These are phyloP conservation scores for Acrocyrtus sp. DNA, from an alignment of 2,888 invertebrate genomes.

Conservation along the genomic window DNA sequence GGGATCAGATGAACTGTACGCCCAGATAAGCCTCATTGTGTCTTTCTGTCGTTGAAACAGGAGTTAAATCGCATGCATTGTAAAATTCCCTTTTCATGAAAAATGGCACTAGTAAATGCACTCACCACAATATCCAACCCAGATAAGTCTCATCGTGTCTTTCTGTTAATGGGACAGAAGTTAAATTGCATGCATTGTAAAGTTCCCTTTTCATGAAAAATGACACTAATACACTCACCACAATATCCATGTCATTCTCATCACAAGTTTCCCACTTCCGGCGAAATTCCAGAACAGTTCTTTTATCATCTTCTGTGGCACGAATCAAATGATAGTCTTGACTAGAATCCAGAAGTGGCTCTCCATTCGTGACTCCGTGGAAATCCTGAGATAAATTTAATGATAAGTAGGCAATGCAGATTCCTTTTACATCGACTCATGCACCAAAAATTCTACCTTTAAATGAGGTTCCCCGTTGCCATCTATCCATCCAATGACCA, in stretches of 20 bases:
- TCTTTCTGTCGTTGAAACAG: conserved; percentile 68
- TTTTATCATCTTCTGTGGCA: conserved; percentile 64
- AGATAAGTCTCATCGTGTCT: conserved; percentile 83
- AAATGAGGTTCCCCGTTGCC: conserved; percentile 64
- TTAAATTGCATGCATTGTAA: neutral
- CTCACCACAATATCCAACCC: conserved; percentile 69
- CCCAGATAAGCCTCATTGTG: conserved; percentile 85
- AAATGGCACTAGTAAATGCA: too few relatives aligned
- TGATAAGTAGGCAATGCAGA: too few relatives aligned
- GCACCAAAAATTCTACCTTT: too few relatives aligned
- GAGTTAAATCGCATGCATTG: too few relatives aligned
- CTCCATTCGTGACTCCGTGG: conserved; percentile 51
- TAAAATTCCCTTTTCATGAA: neutral
- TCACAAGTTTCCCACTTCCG: conserved; percentile 66
- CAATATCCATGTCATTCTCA: conserved; percentile 54
- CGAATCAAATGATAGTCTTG: conserved; percentile 65
- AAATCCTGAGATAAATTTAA: conserved; percentile 63
- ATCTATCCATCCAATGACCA: conserved; percentile 91
- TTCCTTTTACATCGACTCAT: too few relatives aligned
- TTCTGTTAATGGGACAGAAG: conserved; percentile 43
- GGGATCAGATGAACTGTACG: conserved; percentile 66
- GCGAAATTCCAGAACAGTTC: conserved; percentile 64
- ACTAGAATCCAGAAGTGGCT: conserved; percentile 63
- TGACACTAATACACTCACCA: conserved; percentile 49
- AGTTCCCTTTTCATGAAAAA: neutral